Evolutionary conservation across 2,888 invertebrate species (phyloP).

Genomic region (Cryptocephalus primarius): DNA sequence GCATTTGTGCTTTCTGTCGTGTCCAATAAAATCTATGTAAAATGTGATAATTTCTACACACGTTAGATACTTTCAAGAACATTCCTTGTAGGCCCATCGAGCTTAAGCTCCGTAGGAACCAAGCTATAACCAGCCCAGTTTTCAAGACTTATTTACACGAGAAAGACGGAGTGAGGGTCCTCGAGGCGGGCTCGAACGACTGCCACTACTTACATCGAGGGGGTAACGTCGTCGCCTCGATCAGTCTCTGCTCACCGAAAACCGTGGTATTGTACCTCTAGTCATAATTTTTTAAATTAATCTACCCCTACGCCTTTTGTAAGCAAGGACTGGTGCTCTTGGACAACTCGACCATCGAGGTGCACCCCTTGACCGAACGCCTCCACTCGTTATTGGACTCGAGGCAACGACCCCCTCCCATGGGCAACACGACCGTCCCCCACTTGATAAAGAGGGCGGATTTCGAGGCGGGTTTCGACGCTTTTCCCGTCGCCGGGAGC

Average conservation of each 20-base stretch:
- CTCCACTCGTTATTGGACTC: constrained; percentile 31
- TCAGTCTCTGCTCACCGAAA: constrained; percentile 54
- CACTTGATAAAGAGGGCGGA: constrained; percentile 49
- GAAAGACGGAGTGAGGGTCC: constrained; percentile 31
- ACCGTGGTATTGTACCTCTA: constrained; percentile 28
- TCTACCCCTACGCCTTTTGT: constrained; percentile 10
- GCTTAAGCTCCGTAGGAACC: constrained; percentile 51
- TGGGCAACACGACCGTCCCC: constrained; percentile 30
- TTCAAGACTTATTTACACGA: constrained; percentile 49
- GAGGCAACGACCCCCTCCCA: constrained; percentile 33
- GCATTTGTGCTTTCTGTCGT: too few relatives aligned
- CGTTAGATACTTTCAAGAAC: too few relatives aligned
- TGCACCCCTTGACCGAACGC: constrained; percentile 48
- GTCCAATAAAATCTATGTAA: too few relatives aligned
- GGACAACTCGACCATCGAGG: constrained; percentile 57
- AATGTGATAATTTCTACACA: too few relatives aligned
- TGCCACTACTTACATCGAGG: constrained; percentile 58
- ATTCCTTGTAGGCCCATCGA: constrained; percentile 36
- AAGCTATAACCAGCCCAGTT: constrained; percentile 46
- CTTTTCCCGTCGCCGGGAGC: constrained; percentile 16
- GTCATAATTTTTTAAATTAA: too few relatives aligned
- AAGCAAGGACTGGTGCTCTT: constrained; percentile 60
- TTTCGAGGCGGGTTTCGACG: constrained; percentile 37
- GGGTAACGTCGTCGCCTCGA: constrained; percentile 48
- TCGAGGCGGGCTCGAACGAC: constrained; percentile 31